A percentile compares a stretch with the other conserved stretches of the same genome.
phyloP scores from a whole-genome alignment of 2,797 vertebrate genomes.

The Bufotes viridis region DNA sequence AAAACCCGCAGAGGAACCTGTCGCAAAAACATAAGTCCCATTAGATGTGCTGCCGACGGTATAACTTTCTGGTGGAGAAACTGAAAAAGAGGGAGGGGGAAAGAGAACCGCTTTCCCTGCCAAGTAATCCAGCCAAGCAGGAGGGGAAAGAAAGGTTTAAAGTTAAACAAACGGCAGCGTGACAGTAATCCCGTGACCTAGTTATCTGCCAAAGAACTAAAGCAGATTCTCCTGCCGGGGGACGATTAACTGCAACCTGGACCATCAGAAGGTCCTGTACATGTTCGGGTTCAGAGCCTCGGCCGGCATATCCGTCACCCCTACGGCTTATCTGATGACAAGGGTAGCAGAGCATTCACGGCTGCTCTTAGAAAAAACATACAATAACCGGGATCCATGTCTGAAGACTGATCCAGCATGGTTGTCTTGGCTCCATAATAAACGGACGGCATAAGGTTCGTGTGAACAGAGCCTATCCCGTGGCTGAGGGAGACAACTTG shows the following conservation, averaged over 20 bases:
- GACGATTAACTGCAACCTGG: background rate
- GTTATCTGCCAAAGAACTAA: slow-evolving; percentile 18
- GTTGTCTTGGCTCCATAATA: no score
- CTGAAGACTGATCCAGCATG: no score
- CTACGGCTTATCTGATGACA: no score
- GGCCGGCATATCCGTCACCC: no score
- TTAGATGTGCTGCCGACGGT: background rate
- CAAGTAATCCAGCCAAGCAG: slow-evolving; percentile 20
- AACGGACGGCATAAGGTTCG: no score
- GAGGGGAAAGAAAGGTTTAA: background rate
- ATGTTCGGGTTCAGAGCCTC: background rate
- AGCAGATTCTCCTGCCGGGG: background rate
- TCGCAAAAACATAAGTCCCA: background rate
- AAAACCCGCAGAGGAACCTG: slow-evolving; percentile 1
- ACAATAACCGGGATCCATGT: no score
- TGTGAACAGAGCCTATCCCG: no score
- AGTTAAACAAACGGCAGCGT: slow-evolving; percentile 7
- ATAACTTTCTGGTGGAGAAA: background rate
- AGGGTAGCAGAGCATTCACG: no score
- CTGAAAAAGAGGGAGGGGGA: background rate
- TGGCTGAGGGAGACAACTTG: no score
- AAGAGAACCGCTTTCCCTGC: background rate
- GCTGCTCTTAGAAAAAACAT: no score
- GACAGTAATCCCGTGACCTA: slow-evolving; percentile 33
- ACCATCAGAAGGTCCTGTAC: background rate